Evolutionary conservation across 1,140 invertebrate genomes (phyloP).

Genomic region (Goniozus legneri): DNA sequence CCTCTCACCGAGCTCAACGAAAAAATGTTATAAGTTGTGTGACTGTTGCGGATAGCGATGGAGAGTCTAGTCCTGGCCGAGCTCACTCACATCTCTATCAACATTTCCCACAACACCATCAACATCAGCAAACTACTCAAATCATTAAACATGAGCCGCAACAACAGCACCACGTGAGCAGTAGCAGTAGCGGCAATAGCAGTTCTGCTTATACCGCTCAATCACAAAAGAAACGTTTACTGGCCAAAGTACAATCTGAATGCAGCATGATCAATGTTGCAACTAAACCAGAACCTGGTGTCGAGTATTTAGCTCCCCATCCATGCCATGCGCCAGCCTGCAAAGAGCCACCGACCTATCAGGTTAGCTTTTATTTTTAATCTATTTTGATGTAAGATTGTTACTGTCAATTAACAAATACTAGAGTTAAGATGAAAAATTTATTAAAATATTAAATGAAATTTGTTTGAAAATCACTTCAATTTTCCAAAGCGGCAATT

Average conservation of each 20-base stretch:
- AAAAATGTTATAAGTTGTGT: conserved; percentile 79
- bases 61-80: conserved; percentile 62
- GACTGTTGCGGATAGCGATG: conserved; percentile 77
- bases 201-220: conserved; percentile 59
- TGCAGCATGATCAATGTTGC: conserved; percentile 59
- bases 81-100: conserved; percentile 46
- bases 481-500: not conserved
- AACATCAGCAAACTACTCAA: conserved; percentile 46
- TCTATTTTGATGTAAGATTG: too few species aligned
- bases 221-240: conserved; percentile 82
- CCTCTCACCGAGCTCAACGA: conserved; percentile 45
- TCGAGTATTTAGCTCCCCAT: conserved; percentile 51
- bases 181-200: conserved; percentile 16
- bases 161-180: conserved; percentile 50
- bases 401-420: too few species aligned
- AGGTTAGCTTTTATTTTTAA: conserved; percentile 33
- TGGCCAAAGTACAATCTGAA: conserved; percentile 84
- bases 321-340: conserved; percentile 53
- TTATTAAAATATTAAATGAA: conserved; percentile 2
- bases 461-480: not conserved
- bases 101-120: conserved; percentile 43
- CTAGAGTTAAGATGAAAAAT: too few species aligned
- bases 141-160: conserved; percentile 59
- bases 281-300: conserved; percentile 52
- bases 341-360: conserved; percentile 54